Evolutionary conservation across 2,797 vertebrate species (phyloP).

Genomic region (Pseudomugil tenellus): DNA sequence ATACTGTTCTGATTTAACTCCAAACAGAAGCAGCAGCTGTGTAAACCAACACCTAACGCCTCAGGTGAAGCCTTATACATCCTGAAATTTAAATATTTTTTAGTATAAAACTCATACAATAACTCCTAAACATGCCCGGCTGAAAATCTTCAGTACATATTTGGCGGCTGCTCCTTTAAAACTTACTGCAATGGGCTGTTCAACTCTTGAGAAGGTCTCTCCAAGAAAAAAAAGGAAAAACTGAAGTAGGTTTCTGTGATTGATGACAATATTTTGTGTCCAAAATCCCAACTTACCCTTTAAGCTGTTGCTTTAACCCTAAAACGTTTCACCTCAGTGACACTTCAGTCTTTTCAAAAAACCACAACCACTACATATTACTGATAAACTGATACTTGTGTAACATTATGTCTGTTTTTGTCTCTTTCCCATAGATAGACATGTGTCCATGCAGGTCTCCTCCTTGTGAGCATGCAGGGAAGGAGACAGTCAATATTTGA

Average conservation of each 20-base stretch:
- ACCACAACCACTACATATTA: not conserved
- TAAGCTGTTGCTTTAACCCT: slow-evolving; percentile 18
- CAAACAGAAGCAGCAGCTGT: slow-evolving; percentile 46
- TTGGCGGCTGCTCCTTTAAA: slow-evolving; percentile 57
- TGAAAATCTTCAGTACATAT: slow-evolving; percentile 17
- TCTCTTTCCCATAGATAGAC: not conserved
- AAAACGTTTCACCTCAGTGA: slow-evolving; percentile 2
- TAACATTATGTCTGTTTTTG: not conserved
- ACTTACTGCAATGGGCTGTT: slow-evolving; percentile 28
- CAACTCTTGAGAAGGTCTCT: slow-evolving; percentile 56
- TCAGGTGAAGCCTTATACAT: slow-evolving; percentile 33
- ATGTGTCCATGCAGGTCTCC: slow-evolving; percentile 21
- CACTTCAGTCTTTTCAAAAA: not conserved
- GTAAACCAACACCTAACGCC: slow-evolving; percentile 32
- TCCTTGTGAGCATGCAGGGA: slow-evolving; percentile 28
- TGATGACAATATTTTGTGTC: slow-evolving; percentile 29
- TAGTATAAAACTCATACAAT: slow-evolving; percentile 26
- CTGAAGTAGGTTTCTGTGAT: slow-evolving; percentile 18
- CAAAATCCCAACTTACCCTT: slow-evolving; percentile 17
- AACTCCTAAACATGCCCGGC: slow-evolving; percentile 22
- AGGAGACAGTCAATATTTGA: slow-evolving; percentile 66
- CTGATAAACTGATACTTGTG: not conserved
- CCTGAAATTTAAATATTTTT: slow-evolving; percentile 26
- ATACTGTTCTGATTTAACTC: slow-evolving; percentile 57
- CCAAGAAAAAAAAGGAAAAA: slow-evolving; percentile 10